phyloP scores from a whole-genome alignment of 2,888 invertebrate species.

The Erebia palarica region DNA sequence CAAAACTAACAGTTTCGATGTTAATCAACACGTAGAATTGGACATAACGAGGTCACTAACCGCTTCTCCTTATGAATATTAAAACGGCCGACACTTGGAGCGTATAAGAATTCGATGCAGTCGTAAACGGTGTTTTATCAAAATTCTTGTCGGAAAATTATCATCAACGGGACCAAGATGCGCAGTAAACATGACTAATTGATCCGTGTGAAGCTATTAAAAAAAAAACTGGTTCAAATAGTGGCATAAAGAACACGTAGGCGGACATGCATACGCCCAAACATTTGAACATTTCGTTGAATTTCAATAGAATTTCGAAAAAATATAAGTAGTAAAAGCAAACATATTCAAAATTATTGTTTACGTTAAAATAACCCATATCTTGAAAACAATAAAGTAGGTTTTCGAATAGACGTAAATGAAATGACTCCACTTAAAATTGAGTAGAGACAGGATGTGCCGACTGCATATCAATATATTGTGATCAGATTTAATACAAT shows the following conservation, averaged over 20 bases:
- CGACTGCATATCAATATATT: conserved; percentile 49
- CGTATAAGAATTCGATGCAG: conserved; percentile 56
- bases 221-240: conserved; percentile 40
- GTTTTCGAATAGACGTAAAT: background rate
- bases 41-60: conserved; percentile 73
- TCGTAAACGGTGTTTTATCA: conserved; percentile 47
- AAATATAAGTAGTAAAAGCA: conserved; percentile 32
- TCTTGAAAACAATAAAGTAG: conserved; percentile 5
- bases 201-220: conserved; percentile 41
- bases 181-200: conserved; percentile 46
- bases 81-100: conserved; percentile 53
- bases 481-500: conserved; percentile 57
- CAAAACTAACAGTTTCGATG: conserved; percentile 55
- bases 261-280: conserved; percentile 37
- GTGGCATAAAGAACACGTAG: conserved; percentile 37
- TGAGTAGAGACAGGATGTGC: conserved; percentile 40
- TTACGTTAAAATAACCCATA: conserved; percentile 1
- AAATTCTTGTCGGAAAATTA: conserved; percentile 46
- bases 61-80: conserved; percentile 71
- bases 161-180: conserved; percentile 43
- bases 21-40: conserved; percentile 67
- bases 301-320: conserved; percentile 33
- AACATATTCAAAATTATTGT: conserved; percentile 10
- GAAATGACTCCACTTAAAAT: conserved; percentile 26
- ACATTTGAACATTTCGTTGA: conserved; percentile 33